Base-by-base conservation (phyloP, 2,113 vertebrate species). In the Sander vitreus region DNA sequence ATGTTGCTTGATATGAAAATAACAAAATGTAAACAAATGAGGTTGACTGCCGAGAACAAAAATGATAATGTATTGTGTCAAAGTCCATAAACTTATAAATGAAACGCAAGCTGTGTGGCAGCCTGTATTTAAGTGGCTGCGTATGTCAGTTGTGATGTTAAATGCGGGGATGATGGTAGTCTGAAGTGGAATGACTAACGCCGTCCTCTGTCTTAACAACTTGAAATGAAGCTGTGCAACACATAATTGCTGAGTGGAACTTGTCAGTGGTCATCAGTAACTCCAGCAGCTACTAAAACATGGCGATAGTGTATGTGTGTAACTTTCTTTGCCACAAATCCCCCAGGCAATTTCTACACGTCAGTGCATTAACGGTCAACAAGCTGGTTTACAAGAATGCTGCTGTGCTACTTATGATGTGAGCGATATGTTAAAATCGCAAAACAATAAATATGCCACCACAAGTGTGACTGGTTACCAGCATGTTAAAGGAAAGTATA, bases 241-340 rank as follows among this genome's bases (percentile, higher is more conserved):
- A 33, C 18, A 51, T 68, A 73, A 88, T 78, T 86, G 73, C 75
- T 48, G 73, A 73, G 83, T 58, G 58, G 68, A 74, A 60, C 65
- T 79, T 76, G 69, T 85, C 81, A 59, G 60, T 21, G 67, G 69
- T 57, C 67, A 69, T 82, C 63, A 80, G 57, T 51, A 55, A 63
- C 50, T 83, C 62, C 6, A 48, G 51, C 21, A 33, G 48, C 67
- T 55, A 58, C 80, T 82, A 75, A 74, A 9, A 33, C 47, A 19
- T 51, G 69, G 33, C 11, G 54, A 72, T 57, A 74, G 65, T 79
- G 73, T 80, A 16, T 48, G 51, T 69, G 66, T 77, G 63, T 13
- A 62, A 68, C 55, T 55, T 68, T 66, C 59, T 53, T 59, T 58
- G 69, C 73, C 59, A 54, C 58, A 66, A 43, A 54, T 60, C 71